Conservation (phyloP, 2,888 invertebrate species). For the Drosophila kambysellisi region DNA sequence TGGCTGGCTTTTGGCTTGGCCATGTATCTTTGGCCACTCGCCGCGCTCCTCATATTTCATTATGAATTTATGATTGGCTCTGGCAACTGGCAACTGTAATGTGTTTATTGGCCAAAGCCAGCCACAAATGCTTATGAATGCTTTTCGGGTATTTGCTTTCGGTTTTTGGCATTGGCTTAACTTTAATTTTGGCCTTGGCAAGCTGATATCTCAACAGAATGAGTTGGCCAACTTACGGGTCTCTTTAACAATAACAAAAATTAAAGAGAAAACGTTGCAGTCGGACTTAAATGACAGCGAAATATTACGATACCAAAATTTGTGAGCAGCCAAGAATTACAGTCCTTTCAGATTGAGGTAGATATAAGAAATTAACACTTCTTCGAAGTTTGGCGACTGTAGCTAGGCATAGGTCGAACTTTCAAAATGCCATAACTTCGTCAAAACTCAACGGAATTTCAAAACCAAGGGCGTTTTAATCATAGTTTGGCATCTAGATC, state of each 20-base stretch:
- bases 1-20: conserved; percentile 37
- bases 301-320: too few species aligned
- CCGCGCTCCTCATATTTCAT: conserved; percentile 76
- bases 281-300: too few species aligned
- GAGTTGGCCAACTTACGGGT: neutral
- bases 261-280: too few species aligned
- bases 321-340: too few species aligned
- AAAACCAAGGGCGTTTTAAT: too few species aligned
- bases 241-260: neutral
- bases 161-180: conserved; percentile 23
- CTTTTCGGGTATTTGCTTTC: conserved; percentile 1
- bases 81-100: conserved; percentile 65
- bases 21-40: conserved; percentile 41
- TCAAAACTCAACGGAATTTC: too few species aligned
- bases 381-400: too few species aligned
- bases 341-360: too few species aligned
- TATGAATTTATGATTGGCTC: conserved; percentile 82
- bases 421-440: too few species aligned
- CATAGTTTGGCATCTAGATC: too few species aligned
- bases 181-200: conserved; percentile 30
- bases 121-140: conserved; percentile 54
- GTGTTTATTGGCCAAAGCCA: conserved; percentile 74
- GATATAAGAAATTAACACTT: too few species aligned
- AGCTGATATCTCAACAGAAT: neutral
- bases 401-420: too few species aligned